Evolutionary conservation across 2,797 vertebrate genomes (phyloP), one percentile per base, ranked within the genome.

Genomic region (Nannoperca australis): DNA sequence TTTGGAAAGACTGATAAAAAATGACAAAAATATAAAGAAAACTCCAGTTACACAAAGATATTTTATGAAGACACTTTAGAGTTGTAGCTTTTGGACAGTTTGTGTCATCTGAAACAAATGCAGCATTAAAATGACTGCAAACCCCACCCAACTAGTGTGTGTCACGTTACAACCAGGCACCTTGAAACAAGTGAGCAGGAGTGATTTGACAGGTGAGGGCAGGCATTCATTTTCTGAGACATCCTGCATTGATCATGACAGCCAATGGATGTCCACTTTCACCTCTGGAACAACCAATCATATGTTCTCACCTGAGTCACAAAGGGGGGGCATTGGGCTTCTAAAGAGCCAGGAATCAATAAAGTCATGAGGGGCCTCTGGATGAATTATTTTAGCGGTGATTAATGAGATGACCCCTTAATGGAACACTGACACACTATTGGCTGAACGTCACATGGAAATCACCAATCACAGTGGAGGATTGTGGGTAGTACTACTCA

Each of bases 321-420:
- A 71, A 72, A 70, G 59, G 73, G 67, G 73, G 73, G 58, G 8
- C 75, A 63, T 65, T 58, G 69, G 63, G 66, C 64, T 78, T 80
- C 83, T 74, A 80, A 90, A 82, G 86, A 82, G 82, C 76, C 66
- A 36, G 51, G 89, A 73, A 86, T 94, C 85, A 91, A 94, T 95
- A 88, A 89, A 91, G 90, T 84, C 84, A 85, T 75, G 78, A 83
- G 65, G 73, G 68, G 45, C 85, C 83, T 72, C 65, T 77, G 82
- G 85, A 86, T 87, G 85, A 88, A 75, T 75, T 73, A 72, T 78
- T 83, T 88, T 78, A 79, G 84, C n/a, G 50, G 70, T 92, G 89
- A 94, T 93, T 90, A 89, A 94, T 91, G 86, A 85, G 50, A 77
- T 14, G 51, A 38, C 65, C 13, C 61, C 84, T 83, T 82, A 88